Evolutionary conservation across 2,888 invertebrate species (phyloP).

Genomic region (Callinectes sapidus): DNA sequence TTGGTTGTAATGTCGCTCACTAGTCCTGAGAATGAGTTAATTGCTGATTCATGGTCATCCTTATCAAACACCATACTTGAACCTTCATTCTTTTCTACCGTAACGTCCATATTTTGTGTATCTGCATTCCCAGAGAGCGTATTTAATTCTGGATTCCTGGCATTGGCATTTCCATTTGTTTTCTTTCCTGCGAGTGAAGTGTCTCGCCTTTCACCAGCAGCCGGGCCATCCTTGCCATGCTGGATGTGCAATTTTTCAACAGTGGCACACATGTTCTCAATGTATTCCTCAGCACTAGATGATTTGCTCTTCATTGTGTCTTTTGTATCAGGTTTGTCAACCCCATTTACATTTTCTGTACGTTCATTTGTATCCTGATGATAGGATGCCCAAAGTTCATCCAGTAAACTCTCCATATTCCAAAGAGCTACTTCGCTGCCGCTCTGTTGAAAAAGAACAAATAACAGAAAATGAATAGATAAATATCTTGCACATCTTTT

Average conservation of each 20-base stretch:
- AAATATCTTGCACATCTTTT: neutral
- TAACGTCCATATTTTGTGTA: neutral
- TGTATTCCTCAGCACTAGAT: neutral
- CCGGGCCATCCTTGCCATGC: neutral
- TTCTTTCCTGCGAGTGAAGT: neutral
- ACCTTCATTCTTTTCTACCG: neutral
- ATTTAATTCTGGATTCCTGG: neutral
- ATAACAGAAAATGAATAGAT: neutral
- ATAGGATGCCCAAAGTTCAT: constrained; percentile 32
- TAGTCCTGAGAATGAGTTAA: neutral
- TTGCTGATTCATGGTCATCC: neutral
- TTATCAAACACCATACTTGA: neutral
- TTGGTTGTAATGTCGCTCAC: neutral
- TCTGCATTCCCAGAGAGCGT: neutral
- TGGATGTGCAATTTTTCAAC: neutral
- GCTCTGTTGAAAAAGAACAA: constrained; percentile 32
- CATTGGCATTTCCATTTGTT: neutral
- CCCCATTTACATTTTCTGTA: neutral
- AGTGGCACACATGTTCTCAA: neutral
- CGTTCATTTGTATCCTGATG: constrained; percentile 14
- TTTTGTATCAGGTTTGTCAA: neutral
- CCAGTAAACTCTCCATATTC: constrained; percentile 50
- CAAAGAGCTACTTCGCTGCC: constrained; percentile 56
- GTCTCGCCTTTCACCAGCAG: neutral
- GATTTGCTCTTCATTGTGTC: neutral